Conservation (phyloP, 2,113 vertebrate genomes). For the Dipodomys ordii region DNA sequence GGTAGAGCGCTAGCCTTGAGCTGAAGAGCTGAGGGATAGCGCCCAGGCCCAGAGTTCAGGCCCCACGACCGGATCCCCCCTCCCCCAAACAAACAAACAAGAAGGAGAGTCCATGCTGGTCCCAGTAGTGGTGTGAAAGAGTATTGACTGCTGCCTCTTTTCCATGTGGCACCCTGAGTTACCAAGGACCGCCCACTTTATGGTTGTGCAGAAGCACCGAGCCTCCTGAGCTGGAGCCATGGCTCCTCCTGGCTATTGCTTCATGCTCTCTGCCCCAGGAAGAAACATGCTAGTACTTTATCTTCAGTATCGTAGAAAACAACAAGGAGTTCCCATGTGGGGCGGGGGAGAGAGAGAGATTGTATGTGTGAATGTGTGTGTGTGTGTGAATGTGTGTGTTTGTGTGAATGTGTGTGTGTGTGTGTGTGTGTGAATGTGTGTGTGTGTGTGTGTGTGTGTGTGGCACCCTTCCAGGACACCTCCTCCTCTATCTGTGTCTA, state of each 20-base stretch:
- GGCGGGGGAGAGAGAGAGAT: background rate
- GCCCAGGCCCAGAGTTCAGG: too few species aligned
- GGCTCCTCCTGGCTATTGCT: background rate
- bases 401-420: background rate
- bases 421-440: too few species aligned
- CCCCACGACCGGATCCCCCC: too few species aligned
- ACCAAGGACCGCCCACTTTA: too few species aligned
- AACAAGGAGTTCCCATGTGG: background rate
- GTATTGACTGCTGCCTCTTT: background rate
- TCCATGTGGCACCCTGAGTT: too few species aligned
- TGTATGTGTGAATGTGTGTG: too few species aligned
- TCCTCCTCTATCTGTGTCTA: background rate
- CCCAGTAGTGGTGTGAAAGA: slow-evolving; percentile 7
- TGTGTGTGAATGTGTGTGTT: background rate
- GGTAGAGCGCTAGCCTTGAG: too few species aligned
- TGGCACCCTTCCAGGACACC: background rate
- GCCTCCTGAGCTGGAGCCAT: background rate
- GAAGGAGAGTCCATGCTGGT: background rate
- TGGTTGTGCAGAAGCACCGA: too few species aligned
- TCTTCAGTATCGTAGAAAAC: slow-evolving; percentile 24
- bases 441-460: background rate
- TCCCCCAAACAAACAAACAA: too few species aligned
- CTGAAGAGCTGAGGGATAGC: too few species aligned
- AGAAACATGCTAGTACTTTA: background rate
- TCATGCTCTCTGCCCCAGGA: background rate